A percentile compares a stretch with the other conserved stretches of the same genome.
Evolutionary conservation across 2,797 vertebrate genomes (phyloP).

Genomic region (Margarornis squamiger): DNA sequence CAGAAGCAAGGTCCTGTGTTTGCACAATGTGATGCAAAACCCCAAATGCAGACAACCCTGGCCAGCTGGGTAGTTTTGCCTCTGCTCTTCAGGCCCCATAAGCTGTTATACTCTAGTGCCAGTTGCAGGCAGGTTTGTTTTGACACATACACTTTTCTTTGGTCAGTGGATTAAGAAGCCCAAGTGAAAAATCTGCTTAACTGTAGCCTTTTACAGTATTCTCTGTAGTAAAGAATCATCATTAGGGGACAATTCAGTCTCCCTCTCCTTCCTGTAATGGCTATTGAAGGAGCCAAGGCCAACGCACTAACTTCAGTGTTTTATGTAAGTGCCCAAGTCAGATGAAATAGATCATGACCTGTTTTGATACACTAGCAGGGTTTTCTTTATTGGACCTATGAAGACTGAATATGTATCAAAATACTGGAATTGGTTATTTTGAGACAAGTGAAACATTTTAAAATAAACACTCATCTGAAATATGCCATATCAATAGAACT

Average conservation of each 20-base stretch:
- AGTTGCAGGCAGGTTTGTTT: background rate
- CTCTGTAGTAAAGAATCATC: background rate
- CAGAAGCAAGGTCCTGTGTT: background rate
- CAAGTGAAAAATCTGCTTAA: background rate
- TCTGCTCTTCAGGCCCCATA: background rate
- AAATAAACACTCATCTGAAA: background rate
- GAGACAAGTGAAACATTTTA: background rate
- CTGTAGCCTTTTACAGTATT: background rate
- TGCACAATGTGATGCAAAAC: background rate
- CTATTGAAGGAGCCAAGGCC: background rate
- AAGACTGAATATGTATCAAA: background rate
- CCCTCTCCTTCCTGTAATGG: background rate
- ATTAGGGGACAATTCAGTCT: background rate
- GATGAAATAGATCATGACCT: background rate
- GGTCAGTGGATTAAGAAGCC: background rate
- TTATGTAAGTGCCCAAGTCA: rapidly evolving
- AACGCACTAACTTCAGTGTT: background rate
- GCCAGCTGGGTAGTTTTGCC: background rate
- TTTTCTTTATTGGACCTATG: no score
- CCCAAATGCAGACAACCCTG: no score
- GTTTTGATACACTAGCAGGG: background rate
- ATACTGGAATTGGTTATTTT: background rate
- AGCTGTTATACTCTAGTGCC: background rate
- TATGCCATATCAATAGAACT: background rate
- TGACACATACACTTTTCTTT: background rate